Evolutionary conservation across 2,113 vertebrate species (phyloP).

Genomic region (Actenoides lindsayi): DNA sequence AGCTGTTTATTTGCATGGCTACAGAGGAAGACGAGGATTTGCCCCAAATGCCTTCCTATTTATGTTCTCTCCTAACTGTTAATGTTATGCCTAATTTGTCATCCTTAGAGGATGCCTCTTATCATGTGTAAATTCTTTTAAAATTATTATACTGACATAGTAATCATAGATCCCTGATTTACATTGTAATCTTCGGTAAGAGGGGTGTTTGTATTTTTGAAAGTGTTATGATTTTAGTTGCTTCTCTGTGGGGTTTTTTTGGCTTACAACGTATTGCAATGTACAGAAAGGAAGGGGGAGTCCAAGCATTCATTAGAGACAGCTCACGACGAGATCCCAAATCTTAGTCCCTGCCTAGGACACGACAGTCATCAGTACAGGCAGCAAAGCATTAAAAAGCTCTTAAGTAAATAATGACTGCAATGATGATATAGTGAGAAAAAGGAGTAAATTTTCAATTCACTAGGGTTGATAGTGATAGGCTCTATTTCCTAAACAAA

Average conservation of each 20-base stretch:
- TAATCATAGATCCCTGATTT: slow-evolving; percentile 66
- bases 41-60: slow-evolving; percentile 48
- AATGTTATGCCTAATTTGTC: slow-evolving; percentile 52
- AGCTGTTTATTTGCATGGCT: slow-evolving; percentile 1
- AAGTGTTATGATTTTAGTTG: slow-evolving; percentile 52
- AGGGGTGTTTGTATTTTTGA: slow-evolving; percentile 46
- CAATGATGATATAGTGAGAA: neutral
- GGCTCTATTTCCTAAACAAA: slow-evolving; percentile 67
- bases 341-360: slow-evolving; percentile 20
- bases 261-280: neutral
- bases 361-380: neutral
- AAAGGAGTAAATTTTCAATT: slow-evolving; percentile 44
- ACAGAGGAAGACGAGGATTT: slow-evolving; percentile 42
- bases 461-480: slow-evolving; percentile 12
- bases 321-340: neutral
- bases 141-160: slow-evolving; percentile 60
- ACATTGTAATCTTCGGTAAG: slow-evolving; percentile 44
- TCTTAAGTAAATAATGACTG: slow-evolving; percentile 60
- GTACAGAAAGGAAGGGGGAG: neutral
- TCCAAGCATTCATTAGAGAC: slow-evolving; percentile 11
- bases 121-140: slow-evolving; percentile 50
- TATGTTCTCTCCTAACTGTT: slow-evolving; percentile 42
- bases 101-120: slow-evolving; percentile 53
- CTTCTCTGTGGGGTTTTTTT: slow-evolving; percentile 41
- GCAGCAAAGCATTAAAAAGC: slow-evolving; percentile 30